Evolutionary conservation across 2,888 invertebrate genomes (phyloP).

Genomic region (Synanthedon formicaeformis): DNA sequence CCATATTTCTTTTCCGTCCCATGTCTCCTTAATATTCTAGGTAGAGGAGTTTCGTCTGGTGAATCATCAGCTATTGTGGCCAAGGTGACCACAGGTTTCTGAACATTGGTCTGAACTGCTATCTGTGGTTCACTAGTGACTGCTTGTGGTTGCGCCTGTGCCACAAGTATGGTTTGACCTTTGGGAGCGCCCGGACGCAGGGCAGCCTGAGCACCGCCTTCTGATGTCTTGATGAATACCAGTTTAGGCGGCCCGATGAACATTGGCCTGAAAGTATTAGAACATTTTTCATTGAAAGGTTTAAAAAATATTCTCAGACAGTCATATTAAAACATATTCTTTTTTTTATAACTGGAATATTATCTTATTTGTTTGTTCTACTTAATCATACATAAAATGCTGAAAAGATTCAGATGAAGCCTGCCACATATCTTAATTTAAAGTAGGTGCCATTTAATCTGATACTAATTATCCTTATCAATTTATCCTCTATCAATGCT

Average conservation of each 20-base stretch:
- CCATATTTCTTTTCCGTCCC: conserved; percentile 52
- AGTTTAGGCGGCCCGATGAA: conserved; percentile 65
- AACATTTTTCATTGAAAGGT: background rate
- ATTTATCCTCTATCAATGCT: no score
- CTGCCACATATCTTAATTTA: no score
- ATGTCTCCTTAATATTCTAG: conserved; percentile 40
- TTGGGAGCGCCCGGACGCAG: conserved; percentile 46
- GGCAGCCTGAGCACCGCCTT: conserved; percentile 45
- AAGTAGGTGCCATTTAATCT: no score
- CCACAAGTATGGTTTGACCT: conserved; percentile 58
- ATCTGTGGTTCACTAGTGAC: conserved; percentile 19
- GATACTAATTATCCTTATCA: no score
- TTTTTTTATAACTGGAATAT: no score
- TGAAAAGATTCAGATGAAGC: no score
- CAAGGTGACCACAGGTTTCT: conserved; percentile 15
- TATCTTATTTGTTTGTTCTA: no score
- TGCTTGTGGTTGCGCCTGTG: conserved; percentile 45
- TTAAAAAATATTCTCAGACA: background rate
- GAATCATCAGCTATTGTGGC: conserved; percentile 27
- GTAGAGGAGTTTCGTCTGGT: conserved; percentile 29
- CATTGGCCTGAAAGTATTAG: conserved; percentile 41
- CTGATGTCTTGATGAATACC: conserved; percentile 62
- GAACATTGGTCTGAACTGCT: conserved; percentile 12
- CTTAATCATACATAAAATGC: no score
- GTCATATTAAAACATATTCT: conserved; percentile 1